Base-by-base conservation (phyloP, 92 coral and sea anemone genomes). In the Virgularia gustaviana region DNA sequence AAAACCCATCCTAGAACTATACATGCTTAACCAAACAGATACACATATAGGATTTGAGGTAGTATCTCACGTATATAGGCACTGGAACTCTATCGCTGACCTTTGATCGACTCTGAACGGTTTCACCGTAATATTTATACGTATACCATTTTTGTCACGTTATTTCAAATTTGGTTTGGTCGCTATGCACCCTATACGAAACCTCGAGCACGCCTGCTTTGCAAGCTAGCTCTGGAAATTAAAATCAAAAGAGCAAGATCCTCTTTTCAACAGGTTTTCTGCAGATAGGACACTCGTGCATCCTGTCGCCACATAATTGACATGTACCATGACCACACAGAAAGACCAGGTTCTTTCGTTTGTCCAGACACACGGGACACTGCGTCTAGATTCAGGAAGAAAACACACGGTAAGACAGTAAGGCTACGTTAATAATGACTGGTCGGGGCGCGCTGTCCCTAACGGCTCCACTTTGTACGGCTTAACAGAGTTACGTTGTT, bases 281-380 rank as follows among this genome's bases (percentile, higher is more conserved):
- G 55, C 97, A 91, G 88, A 91, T 91, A 1, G 97, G 97, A 31
- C 97, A 91, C 60, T 91, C 97, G 70, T 91, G 97, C 96, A 91
- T 84, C 9, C 97, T 76, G 84, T 91, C 97, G 52, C 97, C 97
- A 47, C 97, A 91, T 60, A 89, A 79, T 47, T 91, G 97, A 72
- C 97, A 91, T 10, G 97, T 85, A 27, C 97, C 97, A 72, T 91
- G 97, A 32, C 97, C 97, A 53, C 97, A 91, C 47, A 91, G 80
- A 73, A 91, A 91, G 65, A 91, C 90, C 63, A 91, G 86, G 87
- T 91, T 91, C 75, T 91, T 91, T 41, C 88, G 78, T 78, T 95
- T 81, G 78, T 91, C 97, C 97, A 91, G 81, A 63, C 97, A 91
- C 60, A 91, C 97, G 6, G 97, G 97, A 65, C 97, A 91, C 84